Conservation (phyloP, 2,113 vertebrate species). For the Paedocypris sp. region DNA sequence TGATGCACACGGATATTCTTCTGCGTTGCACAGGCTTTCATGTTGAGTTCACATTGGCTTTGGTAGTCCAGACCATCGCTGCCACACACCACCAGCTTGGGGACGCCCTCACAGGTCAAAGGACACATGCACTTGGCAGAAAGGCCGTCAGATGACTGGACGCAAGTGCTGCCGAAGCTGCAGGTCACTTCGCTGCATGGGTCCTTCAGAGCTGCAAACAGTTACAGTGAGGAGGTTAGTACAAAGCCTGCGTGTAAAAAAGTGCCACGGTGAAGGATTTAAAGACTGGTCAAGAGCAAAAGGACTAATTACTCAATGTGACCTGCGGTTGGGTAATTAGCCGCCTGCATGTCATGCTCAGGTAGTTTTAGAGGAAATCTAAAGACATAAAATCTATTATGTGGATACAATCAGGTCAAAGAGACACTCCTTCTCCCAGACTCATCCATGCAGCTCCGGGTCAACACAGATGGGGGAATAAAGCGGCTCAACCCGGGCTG, state of each 20-base stretch:
- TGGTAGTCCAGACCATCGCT: slow-evolving; percentile 82
- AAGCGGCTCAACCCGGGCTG: slow-evolving; percentile 38
- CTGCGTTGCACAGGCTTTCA: slow-evolving; percentile 74
- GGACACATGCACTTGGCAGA: slow-evolving; percentile 81
- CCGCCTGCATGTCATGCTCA: background rate
- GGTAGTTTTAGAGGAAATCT: background rate
- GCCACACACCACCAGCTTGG: slow-evolving; percentile 69
- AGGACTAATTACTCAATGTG: background rate
- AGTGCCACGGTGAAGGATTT: background rate
- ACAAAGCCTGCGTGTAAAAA: background rate
- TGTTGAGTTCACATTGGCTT: slow-evolving; percentile 77
- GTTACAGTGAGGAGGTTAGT: background rate
- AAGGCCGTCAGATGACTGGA: slow-evolving; percentile 71
- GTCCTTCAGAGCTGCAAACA: slow-evolving; percentile 71
- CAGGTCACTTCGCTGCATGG: slow-evolving; percentile 80
- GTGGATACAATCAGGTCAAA: slow-evolving; percentile 2
- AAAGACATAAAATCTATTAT: slow-evolving; percentile 2
- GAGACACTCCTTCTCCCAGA: background rate
- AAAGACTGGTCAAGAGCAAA: background rate
- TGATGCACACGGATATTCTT: slow-evolving; percentile 79
- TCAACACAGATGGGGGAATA: slow-evolving; percentile 31
- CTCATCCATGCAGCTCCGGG: slow-evolving; percentile 27
- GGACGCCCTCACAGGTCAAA: slow-evolving; percentile 54
- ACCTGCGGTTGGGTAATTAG: background rate
- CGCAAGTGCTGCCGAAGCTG: slow-evolving; percentile 87